phyloP scores from a whole-genome alignment of 2,113 vertebrate species.

The Elephas maximus region DNA sequence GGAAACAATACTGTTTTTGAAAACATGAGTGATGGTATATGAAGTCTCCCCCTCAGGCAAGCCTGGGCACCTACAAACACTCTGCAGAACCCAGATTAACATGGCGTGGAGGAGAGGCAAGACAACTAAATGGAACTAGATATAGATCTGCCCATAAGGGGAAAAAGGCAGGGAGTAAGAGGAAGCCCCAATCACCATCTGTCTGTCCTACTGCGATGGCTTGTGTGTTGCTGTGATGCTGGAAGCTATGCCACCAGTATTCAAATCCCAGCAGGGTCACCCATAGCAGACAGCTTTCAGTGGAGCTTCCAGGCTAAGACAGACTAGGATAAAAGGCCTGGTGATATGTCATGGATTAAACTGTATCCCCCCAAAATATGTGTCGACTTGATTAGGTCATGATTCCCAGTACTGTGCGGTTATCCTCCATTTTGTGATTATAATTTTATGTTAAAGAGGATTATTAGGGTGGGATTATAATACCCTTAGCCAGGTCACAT shows the following conservation, averaged over 20 bases:
- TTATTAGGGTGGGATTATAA: too few relatives aligned
- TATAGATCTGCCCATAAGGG: background rate
- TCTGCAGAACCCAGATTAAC: background rate
- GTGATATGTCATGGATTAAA: too few relatives aligned
- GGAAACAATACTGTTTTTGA: background rate
- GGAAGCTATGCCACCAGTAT: background rate
- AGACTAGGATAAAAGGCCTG: background rate
- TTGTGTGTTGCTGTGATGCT: background rate
- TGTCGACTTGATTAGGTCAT: too few relatives aligned
- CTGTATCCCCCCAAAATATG: too few relatives aligned
- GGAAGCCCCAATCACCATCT: background rate
- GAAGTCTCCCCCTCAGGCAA: background rate
- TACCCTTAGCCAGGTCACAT: too few relatives aligned
- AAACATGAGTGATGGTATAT: background rate
- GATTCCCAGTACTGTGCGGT: too few relatives aligned
- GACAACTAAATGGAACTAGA: background rate
- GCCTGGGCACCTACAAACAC: accelerated
- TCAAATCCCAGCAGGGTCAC: background rate
- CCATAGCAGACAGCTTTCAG: background rate
- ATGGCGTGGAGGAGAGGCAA: background rate
- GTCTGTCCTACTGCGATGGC: background rate
- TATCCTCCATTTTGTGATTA: too few relatives aligned
- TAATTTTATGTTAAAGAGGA: too few relatives aligned
- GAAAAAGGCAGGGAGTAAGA: background rate
- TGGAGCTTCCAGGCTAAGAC: background rate